Evolutionary conservation across 2,797 vertebrate species (phyloP).

Genomic region (Pantherophis alleghaniensis): DNA sequence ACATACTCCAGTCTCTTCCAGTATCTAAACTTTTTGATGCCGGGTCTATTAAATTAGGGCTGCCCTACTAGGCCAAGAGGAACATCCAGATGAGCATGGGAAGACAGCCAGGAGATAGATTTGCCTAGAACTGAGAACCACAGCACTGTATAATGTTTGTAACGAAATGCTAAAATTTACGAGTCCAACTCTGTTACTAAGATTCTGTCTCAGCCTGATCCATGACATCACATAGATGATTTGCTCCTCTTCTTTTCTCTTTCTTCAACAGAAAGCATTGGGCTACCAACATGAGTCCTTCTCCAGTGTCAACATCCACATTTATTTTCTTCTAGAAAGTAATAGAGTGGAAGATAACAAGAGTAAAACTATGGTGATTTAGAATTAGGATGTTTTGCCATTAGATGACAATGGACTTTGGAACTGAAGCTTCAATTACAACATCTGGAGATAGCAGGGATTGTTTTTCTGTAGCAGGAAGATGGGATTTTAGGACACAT

Average conservation of each 20-base stretch:
- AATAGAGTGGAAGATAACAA: background rate
- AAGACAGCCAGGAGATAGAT: background rate
- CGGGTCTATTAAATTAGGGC: background rate
- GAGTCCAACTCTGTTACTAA: background rate
- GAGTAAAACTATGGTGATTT: background rate
- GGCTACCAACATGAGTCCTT: conserved; percentile 36
- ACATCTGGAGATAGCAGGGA: background rate
- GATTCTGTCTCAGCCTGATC: background rate
- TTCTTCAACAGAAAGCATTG: conserved; percentile 11
- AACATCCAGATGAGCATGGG: background rate
- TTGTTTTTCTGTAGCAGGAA: background rate
- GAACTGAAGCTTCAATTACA: background rate
- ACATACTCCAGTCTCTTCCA: conserved; percentile 39
- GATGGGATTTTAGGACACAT: background rate
- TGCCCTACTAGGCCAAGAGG: background rate
- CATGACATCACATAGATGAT: background rate
- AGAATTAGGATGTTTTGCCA: background rate
- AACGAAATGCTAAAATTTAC: background rate
- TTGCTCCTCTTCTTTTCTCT: background rate
- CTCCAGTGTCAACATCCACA: conserved; percentile 25
- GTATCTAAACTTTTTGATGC: background rate
- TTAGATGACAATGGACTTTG: background rate
- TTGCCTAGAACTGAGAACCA: background rate
- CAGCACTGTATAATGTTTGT: conserved; percentile 10
- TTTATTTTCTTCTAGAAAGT: conserved; percentile 9